Evolutionary conservation across 2,888 invertebrate species (phyloP).

Genomic region (Mesochorus sp.): DNA sequence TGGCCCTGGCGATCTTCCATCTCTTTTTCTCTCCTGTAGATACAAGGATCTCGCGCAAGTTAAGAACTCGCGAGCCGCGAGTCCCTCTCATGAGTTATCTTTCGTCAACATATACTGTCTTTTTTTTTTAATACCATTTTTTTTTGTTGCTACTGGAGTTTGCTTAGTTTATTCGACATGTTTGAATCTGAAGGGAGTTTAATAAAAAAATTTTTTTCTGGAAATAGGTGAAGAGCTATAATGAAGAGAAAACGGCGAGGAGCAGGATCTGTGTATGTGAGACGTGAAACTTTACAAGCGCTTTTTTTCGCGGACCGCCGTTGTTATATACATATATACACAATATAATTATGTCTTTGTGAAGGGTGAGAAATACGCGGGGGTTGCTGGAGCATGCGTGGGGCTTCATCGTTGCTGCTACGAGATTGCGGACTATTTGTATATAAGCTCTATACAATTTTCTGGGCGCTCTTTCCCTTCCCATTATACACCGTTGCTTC

Average conservation of each 20-base stretch:
- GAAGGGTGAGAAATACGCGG: not conserved
- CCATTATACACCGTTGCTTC: not conserved
- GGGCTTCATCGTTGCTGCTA: constrained; percentile 21
- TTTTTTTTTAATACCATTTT: not conserved
- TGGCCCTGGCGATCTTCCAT: not conserved
- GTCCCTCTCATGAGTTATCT: not conserved
- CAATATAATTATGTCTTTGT: not conserved
- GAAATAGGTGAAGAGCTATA: not conserved
- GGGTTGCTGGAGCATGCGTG: not conserved
- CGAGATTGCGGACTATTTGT: not conserved
- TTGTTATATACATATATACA: not conserved
- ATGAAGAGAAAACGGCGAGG: constrained; percentile 27
- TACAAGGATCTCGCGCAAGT: not conserved
- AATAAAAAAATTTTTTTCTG: constrained; percentile 66
- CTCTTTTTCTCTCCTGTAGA: constrained; percentile 5
- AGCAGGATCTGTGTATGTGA: too few species aligned
- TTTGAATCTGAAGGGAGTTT: constrained; percentile 69
- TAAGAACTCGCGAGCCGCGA: not conserved
- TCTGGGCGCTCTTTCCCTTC: too few species aligned
- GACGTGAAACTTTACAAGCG: constrained; percentile 68
- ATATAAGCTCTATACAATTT: not conserved
- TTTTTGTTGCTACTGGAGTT: not conserved
- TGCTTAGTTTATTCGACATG: constrained; percentile 54
- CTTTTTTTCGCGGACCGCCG: constrained; percentile 57
- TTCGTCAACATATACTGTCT: not conserved